Base-by-base conservation (phyloP, 2,888 invertebrate species). In the Melanotus villosus region DNA sequence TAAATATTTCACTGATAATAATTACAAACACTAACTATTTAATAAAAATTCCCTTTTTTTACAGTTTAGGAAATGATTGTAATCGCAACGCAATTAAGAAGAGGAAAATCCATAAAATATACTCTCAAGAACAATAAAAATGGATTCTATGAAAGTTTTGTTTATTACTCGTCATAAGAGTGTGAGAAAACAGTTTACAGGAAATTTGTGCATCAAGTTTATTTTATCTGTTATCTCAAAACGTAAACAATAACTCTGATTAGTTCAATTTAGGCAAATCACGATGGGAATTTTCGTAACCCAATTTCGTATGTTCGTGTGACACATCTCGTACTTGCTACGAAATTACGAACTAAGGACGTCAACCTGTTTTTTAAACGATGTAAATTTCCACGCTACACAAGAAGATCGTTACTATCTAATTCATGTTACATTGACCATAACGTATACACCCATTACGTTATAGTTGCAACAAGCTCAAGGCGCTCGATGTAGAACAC, bases 361-460 rank as follows among this genome's bases (percentile, higher is more conserved):
- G 16, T 58, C 41, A 58, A 58, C 58, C 58, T 26, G 58, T 26
- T 50, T 50, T n/a, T 26, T 30, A 16, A 9, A 16, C 41, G 12
- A 1, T 32, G 34, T 57, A 38, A 57, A 57, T 21, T 19, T 34
- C 56, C 56, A n/a, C n/a, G n/a, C n/a, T n/a, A n/a, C 32, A 32
- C 54, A 18, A 30, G 12, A 32, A 18, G 26, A 18, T 32, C n/a
- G 26, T 30, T 32, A n/a, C 12, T n/a, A 18, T n/a, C n/a, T n/a
- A 43, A 58, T 58, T 43, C 38, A 19, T 52, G 30, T 57, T 57
- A 12, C 57, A 58, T 16, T 58, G 41, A 30, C 18, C 41, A 58
- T 58, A 26, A 30, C 21, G 26, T 26, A 26, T 58, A 38, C 23
- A 57, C 26, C 14, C 23, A 58, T 58, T 57, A 38, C 41, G 41